Evolutionary conservation across 2,113 vertebrate genomes (phyloP).

Genomic region (Pseudolaguvia tuberculata): DNA sequence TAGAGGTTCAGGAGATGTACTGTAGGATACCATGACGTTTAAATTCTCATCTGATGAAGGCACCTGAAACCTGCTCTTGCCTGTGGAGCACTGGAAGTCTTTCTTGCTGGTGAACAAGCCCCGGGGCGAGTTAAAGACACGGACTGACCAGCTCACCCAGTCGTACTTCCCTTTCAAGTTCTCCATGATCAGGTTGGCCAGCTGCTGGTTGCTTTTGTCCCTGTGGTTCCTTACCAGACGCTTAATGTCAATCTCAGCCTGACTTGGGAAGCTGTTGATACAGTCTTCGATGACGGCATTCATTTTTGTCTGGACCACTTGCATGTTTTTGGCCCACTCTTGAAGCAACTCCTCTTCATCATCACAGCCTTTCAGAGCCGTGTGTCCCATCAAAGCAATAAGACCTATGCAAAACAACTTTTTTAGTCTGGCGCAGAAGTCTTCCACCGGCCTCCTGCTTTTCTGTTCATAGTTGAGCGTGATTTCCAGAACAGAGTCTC

Average conservation of each 20-base stretch:
- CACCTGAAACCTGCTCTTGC: slow-evolving; percentile 68
- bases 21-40: slow-evolving; percentile 68
- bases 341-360: slow-evolving; percentile 64
- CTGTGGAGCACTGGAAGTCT: slow-evolving; percentile 58
- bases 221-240: slow-evolving; percentile 58
- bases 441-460: slow-evolving; percentile 66
- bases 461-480: slow-evolving; percentile 71
- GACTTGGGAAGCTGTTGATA: slow-evolving; percentile 62
- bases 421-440: slow-evolving; percentile 70
- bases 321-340: slow-evolving; percentile 68
- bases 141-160: slow-evolving; percentile 73
- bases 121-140: slow-evolving; percentile 58
- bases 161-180: slow-evolving; percentile 66
- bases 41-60: slow-evolving; percentile 55
- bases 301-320: slow-evolving; percentile 65
- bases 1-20: slow-evolving; percentile 64
- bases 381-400: slow-evolving; percentile 68
- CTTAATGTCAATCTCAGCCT: slow-evolving; percentile 61
- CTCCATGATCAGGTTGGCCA: slow-evolving; percentile 59
- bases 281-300: slow-evolving; percentile 66
- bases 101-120: slow-evolving; percentile 57
- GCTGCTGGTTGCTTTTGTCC: slow-evolving; percentile 56
- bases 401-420: slow-evolving; percentile 72
- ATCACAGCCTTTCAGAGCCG: slow-evolving; percentile 59
- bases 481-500: slow-evolving; percentile 69